These are phyloP conservation scores for Phthorimaea operculella DNA, from an alignment of 1,140 invertebrate genomes.

Conservation along the genomic window DNA sequence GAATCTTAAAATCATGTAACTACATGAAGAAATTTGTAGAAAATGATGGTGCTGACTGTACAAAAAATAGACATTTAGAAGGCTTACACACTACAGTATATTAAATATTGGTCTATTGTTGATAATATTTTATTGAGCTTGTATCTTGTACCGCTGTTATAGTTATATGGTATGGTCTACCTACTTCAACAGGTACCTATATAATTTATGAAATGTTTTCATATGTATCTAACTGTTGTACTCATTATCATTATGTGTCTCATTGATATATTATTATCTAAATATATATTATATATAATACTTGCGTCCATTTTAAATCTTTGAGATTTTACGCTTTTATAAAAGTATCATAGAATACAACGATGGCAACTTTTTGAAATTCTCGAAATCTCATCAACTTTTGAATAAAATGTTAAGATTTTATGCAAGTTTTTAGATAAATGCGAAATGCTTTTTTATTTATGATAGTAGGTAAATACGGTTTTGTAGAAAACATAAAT, in stretches of 20 bases:
- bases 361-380: not conserved
- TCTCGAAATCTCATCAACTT: not conserved
- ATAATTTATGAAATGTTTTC: not conserved
- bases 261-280: not conserved
- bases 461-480: not conserved
- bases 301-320: slow-evolving; percentile 16
- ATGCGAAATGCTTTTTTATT: not conserved
- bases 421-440: slow-evolving; percentile 9
- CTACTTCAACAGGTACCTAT: not conserved
- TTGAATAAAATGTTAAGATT: not conserved
- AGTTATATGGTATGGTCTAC: slow-evolving; percentile 13
- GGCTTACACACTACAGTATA: too few species aligned
- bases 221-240: not conserved
- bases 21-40: too few species aligned
- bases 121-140: slow-evolving; percentile 24
- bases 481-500: slow-evolving; percentile 3
- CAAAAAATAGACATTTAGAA: too few species aligned
- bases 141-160: slow-evolving; percentile 35
- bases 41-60: too few species aligned
- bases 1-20: too few species aligned
- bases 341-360: not conserved
- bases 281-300: not conserved
- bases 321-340: slow-evolving; percentile 11
- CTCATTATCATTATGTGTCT: not conserved
- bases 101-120: not conserved